Percentiles rank a stretch among this genome's conserved stretches.
These are phyloP conservation scores for Troides aeacus DNA, from an alignment of 2,888 invertebrate genomes.

Conservation along the genomic window DNA sequence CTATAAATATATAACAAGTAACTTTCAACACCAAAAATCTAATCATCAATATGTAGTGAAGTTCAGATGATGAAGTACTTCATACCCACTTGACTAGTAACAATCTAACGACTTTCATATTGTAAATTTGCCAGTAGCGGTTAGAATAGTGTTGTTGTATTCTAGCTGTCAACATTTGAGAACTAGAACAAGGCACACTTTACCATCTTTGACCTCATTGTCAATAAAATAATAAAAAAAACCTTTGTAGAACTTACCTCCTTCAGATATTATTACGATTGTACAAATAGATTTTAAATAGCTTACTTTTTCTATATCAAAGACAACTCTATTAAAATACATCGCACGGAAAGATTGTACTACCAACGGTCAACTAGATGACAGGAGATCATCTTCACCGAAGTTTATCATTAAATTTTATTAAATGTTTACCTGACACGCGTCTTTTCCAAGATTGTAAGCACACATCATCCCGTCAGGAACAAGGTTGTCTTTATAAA, in stretches of 20 bases:
- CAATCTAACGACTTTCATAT: no score
- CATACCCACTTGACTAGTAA: not conserved
- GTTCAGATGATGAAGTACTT: not conserved
- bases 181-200: not conserved
- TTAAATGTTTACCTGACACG: constrained; percentile 79
- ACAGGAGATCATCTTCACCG: no score
- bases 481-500: constrained; percentile 67
- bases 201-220: not conserved
- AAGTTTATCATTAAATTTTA: not conserved
- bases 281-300: no score
- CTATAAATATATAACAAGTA: not conserved
- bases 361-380: no score
- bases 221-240: not conserved
- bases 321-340: no score
- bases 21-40: not conserved
- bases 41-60: not conserved
- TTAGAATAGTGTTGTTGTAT: not conserved
- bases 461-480: constrained; percentile 81
- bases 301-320: no score
- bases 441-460: constrained; percentile 78
- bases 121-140: not conserved
- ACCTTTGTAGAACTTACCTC: no score
- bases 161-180: not conserved
- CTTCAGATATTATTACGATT: no score
- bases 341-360: no score